Conservation (phyloP, 2,113 vertebrate species). For the Trogon melanurus region DNA sequence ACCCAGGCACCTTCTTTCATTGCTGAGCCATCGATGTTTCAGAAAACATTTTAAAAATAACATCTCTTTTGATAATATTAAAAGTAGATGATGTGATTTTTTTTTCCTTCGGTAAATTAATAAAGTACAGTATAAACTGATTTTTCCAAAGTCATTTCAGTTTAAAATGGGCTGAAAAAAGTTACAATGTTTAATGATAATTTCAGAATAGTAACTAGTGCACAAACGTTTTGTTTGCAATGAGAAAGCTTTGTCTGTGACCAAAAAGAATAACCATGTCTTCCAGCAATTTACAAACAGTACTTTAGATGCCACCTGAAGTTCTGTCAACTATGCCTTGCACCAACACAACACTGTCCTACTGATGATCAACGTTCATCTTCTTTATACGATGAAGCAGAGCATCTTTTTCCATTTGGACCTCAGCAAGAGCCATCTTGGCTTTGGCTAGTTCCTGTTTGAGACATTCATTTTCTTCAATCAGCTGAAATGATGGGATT, state of each 20-base stretch:
- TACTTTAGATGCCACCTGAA: conserved; percentile 10
- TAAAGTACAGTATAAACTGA: conserved; percentile 47
- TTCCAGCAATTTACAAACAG: conserved; percentile 1
- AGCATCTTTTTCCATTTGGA: conserved; percentile 92
- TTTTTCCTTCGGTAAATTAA: conserved; percentile 53
- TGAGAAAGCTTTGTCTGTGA: background rate
- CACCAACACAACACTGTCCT: conserved; percentile 19
- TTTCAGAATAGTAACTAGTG: conserved; percentile 35
- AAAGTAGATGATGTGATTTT: conserved; percentile 43
- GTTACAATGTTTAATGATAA: background rate
- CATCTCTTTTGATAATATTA: conserved; percentile 51
- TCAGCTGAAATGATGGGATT: conserved; percentile 76
- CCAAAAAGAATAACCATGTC: background rate
- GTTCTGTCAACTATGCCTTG: background rate
- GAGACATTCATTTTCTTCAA: conserved; percentile 95
- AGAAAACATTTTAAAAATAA: conserved; percentile 44
- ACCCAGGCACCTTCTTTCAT: background rate
- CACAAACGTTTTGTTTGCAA: conserved; percentile 38
- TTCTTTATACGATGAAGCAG: conserved; percentile 89
- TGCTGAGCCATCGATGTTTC: background rate
- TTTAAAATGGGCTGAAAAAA: conserved; percentile 52
- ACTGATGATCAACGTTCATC: conserved; percentile 69
- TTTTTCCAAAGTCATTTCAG: conserved; percentile 41
- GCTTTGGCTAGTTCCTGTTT: conserved; percentile 91
- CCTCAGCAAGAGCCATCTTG: conserved; percentile 94